Evolutionary conservation across 2,888 invertebrate species (phyloP).

Genomic region (Rhamnusium bicolor): DNA sequence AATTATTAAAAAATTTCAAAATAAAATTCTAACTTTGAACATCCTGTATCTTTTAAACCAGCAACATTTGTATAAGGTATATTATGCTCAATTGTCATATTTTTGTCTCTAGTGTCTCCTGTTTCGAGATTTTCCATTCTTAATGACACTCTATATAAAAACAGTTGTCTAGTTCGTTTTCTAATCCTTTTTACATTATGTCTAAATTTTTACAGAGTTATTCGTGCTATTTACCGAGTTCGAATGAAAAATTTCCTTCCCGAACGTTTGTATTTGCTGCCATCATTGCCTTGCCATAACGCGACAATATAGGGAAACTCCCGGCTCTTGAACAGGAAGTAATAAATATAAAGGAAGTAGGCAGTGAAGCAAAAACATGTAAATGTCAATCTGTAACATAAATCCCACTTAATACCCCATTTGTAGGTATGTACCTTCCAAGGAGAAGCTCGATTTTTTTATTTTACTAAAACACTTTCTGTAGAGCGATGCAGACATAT

Average conservation of each 20-base stretch:
- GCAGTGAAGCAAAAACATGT: slow-evolving; percentile 45
- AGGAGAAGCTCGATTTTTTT: slow-evolving; percentile 21
- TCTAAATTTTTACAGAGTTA: no score
- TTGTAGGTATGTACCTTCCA: slow-evolving; percentile 39
- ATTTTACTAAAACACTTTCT: background rate
- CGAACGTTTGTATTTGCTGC: background rate
- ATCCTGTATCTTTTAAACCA: no score
- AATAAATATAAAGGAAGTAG: slow-evolving; percentile 45
- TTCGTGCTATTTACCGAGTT: no score
- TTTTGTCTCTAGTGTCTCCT: no score
- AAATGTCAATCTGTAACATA: slow-evolving; percentile 44
- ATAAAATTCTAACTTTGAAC: no score
- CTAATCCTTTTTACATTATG: no score
- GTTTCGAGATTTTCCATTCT: no score
- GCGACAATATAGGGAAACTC: slow-evolving; percentile 6
- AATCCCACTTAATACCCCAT: slow-evolving; percentile 43
- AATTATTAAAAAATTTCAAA: no score
- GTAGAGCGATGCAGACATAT: slow-evolving; percentile 9
- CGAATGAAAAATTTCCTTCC: background rate
- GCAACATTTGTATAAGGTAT: no score
- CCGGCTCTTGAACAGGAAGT: slow-evolving; percentile 30
- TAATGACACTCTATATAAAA: no score
- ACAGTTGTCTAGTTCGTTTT: no score
- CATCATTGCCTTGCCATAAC: background rate
- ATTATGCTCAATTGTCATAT: no score